Evolutionary conservation across 35 echinoderm and acorn worm species (phyloP), one percentile per base, ranked within the genome.

Genomic region (Holothuria glaberrima): DNA sequence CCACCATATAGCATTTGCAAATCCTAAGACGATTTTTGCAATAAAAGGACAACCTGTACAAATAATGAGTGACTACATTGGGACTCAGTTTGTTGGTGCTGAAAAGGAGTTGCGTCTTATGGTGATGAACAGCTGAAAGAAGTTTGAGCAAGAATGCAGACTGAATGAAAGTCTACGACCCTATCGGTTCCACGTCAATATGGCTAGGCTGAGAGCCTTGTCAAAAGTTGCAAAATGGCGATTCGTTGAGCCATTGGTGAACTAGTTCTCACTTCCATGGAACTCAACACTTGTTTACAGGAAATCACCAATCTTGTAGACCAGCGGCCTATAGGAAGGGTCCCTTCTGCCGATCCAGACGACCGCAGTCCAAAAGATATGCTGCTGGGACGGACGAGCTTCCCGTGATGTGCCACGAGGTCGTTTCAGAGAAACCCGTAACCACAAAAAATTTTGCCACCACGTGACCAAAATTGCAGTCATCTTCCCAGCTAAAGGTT

Each of bases 1-100:
- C 89, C 5, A 83, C 93, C 19, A 95, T 95, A 90, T 90, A 95
- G 75, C 92, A 92, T 41, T 5, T 95, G 9, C 90, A 88, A 61
- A 61, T 84, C 4, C 72, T 95, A 0, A 19, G 90, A 0, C 17
- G 89, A 66, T 95, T 92, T 83, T 92, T 88, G 83, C 93, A 9
- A 5, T 90, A 6, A 60, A 59, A 81, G 92, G 88, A 30, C 82
- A 90, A 7, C 88, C 92, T 16, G 24, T 20, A 19, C 4, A 18
- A 3, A 91, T 94, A 26, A 7, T 65, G 4, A 92, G 93, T 62
- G 93, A 94, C 83, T n/a, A n/a, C n/a, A 94, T 77, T 29, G 89
- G 93, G 7, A 87, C 66, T 22, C 93, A 94, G 30, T 87, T 91
- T 17, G 59, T 94, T 6, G 93, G 93, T 33, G 93, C 93, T 24